Percentiles rank a stretch among this genome's conserved stretches.
phyloP scores from a whole-genome alignment of 2,113 vertebrate species.

The Peromyscus polionotus region DNA sequence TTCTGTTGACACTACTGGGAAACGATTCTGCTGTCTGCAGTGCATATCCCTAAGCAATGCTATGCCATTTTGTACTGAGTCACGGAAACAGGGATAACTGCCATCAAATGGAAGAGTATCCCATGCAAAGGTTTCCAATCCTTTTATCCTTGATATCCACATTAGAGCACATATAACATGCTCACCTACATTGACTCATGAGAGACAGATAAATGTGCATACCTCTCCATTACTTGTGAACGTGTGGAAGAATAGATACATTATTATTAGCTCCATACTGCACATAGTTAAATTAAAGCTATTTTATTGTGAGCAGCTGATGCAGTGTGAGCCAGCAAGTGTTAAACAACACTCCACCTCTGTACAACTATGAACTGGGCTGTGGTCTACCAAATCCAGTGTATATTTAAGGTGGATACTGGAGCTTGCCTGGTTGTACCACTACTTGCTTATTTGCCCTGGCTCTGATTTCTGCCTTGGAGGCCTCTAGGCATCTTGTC shows the following conservation, averaged over 20 bases:
- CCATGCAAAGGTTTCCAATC: not conserved
- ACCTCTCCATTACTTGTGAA: not conserved
- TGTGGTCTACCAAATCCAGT: not conserved
- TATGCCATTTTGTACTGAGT: not conserved
- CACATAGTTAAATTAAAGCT: not conserved
- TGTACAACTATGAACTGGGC: not conserved
- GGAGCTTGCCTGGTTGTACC: not conserved
- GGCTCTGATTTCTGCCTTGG: not conserved
- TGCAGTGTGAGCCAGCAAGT: too few species aligned
- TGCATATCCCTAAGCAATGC: not conserved
- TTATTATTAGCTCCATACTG: not conserved
- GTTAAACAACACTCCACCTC: not conserved
- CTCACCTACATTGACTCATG: not conserved
- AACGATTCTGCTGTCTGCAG: not conserved
- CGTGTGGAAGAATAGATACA: not conserved
- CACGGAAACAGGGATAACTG: not conserved
- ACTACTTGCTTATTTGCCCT: not conserved
- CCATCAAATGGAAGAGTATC: not conserved
- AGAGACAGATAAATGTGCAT: not conserved
- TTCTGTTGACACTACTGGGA: not conserved
- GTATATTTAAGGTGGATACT: too few species aligned
- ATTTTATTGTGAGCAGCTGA: not conserved
- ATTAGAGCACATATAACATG: not conserved
- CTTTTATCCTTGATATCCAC: not conserved
- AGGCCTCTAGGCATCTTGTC: not conserved